Base-by-base conservation (phyloP, 1,140 invertebrate genomes). In the Solenopsis invicta region DNA sequence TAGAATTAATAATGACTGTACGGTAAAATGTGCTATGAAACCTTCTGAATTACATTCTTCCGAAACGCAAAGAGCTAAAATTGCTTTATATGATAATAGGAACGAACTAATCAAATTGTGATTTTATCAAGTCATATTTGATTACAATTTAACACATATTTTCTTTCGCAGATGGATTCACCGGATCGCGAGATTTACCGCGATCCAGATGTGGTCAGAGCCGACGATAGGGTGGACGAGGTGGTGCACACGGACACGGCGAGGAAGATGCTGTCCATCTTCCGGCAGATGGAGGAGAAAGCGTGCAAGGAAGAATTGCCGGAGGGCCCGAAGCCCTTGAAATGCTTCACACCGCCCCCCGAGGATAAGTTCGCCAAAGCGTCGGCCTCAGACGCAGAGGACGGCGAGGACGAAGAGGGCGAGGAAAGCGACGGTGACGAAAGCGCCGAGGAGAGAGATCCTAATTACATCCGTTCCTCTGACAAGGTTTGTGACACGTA, bases 321-420 rank as follows among this genome's bases (percentile, higher is more conserved):
- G 10, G 96, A 96, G 93, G 96, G 97, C 34, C 98, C 97, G 0
- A 98, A 98, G 93, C 98, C 98, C 0, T 93, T 98, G 78, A 98
- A 98, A 94, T 95, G 98, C 24, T 99, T 99, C 93, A 99, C 98
- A 4, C 98, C 98, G 3, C 98, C 98, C 0, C 97, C 98, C 0
- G 97, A 98, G 81, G 97, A 96, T 76, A 97, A 96, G 64, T 96
- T 95, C 74, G 95, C 95, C 56, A 96, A 96, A 87, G 93, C 95
- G 0, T 94, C 96, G 13, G 95, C 96, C 1, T 96, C 95, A 0
- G 96, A 96, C 74, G 95, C 95, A 6, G 96, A 96, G 13, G 94
- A 96, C 34, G 96, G 97, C 12, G 96, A 96, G 16, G 96, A 97
- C 8, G 96, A 97, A 76, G 96, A 96, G 13, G 95, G 95, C 10